A percentile compares a stretch with the other conserved stretches of the same genome.
Conservation (phyloP, 2,888 invertebrate species). For the Cyclophora punctaria region DNA sequence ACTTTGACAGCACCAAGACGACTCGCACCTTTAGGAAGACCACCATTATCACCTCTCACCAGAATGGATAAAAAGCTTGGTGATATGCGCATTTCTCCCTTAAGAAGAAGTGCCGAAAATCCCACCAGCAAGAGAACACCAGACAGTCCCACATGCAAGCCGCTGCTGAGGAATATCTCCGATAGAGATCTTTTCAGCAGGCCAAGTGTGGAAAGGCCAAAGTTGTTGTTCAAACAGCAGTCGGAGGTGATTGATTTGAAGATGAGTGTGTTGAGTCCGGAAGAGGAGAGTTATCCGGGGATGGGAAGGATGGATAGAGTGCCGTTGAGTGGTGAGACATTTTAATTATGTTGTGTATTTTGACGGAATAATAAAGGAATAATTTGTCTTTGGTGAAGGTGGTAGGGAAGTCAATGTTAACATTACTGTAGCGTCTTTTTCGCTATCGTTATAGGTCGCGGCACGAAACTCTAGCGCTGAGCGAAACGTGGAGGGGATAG, state of each 20-base stretch:
- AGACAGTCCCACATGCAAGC: slow-evolving; percentile 24
- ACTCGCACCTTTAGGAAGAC: slow-evolving; percentile 51
- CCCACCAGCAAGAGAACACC: slow-evolving; percentile 26
- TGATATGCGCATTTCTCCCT: slow-evolving; percentile 55
- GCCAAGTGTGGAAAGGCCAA: slow-evolving; percentile 52
- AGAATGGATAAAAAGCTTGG: slow-evolving; percentile 54
- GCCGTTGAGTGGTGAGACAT: slow-evolving; percentile 59
- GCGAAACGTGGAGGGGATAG: too few species aligned
- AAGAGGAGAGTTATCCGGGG: slow-evolving; percentile 47
- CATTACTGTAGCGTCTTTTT: too few species aligned
- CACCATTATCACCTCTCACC: slow-evolving; percentile 50
- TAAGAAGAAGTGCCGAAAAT: slow-evolving; percentile 53
- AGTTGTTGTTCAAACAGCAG: slow-evolving; percentile 58
- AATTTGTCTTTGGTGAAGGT: too few species aligned
- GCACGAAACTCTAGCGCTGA: too few species aligned
- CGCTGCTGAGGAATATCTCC: slow-evolving; percentile 44
- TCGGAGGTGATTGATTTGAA: slow-evolving; percentile 67
- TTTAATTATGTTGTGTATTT: too few species aligned
- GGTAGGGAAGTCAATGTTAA: too few species aligned
- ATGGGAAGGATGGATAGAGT: slow-evolving; percentile 54
- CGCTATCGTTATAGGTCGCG: too few species aligned
- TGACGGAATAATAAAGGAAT: too few species aligned
- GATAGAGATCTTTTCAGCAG: slow-evolving; percentile 48
- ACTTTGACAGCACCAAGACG: slow-evolving; percentile 34
- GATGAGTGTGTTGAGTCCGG: slow-evolving; percentile 56